Evolutionary conservation across 37 sponge, comb jelly and placozoan genomes (phyloP).

Genomic region (Chondrosia reniformis): DNA sequence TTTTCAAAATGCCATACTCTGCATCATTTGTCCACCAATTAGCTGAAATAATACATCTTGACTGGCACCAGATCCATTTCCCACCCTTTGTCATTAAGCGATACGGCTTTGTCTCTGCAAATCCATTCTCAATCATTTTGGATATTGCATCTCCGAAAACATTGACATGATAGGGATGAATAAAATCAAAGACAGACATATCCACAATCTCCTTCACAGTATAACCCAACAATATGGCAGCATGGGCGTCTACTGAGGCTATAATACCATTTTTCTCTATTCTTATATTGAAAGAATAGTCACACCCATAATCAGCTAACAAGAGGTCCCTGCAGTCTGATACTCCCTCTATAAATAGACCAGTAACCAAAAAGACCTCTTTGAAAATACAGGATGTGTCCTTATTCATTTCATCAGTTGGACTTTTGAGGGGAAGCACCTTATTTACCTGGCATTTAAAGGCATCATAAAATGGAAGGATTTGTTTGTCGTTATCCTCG

Average conservation of each 20-base stretch:
- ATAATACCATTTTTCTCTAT: constrained; percentile 49
- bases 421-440: too few relatives aligned
- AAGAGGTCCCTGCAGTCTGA: too few relatives aligned
- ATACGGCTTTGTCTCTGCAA: constrained; percentile 52
- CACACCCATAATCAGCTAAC: too few relatives aligned
- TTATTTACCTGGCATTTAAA: too few relatives aligned
- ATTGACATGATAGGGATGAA: constrained; percentile 61
- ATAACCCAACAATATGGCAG: constrained; percentile 50
- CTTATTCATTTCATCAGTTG: too few relatives aligned
- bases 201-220: constrained; percentile 39
- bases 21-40: constrained; percentile 74
- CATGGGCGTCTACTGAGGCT: constrained; percentile 50
- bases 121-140: constrained; percentile 25
- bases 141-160: constrained; percentile 41
- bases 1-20: constrained; percentile 55
- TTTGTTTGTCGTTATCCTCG: too few relatives aligned
- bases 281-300: constrained; percentile 58
- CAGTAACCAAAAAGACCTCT: too few relatives aligned
- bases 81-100: constrained; percentile 49
- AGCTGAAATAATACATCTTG: constrained; percentile 55
- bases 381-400: too few relatives aligned
- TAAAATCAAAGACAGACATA: constrained; percentile 52
- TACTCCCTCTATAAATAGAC: too few relatives aligned
- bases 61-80: constrained; percentile 47
- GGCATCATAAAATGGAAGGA: too few relatives aligned